phyloP scores from a whole-genome alignment of 2,113 vertebrate genomes.

The Bambusicola thoracicus region DNA sequence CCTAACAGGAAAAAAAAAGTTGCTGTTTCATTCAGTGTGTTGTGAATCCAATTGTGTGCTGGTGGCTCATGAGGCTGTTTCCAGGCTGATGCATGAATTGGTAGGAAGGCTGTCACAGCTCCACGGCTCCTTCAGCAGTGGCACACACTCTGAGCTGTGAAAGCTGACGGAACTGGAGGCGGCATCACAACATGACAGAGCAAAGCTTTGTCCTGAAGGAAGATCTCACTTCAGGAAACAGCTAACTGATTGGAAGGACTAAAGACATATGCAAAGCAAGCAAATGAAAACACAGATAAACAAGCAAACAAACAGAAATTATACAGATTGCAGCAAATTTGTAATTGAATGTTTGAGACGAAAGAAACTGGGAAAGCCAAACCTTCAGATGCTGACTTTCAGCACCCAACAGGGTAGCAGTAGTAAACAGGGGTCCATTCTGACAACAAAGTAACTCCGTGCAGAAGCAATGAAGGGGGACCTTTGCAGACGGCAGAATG shows the following conservation, averaged over 20 bases:
- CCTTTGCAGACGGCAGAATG: neutral
- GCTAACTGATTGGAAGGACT: neutral
- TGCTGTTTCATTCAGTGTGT: neutral
- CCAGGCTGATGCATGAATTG: slow-evolving; percentile 8
- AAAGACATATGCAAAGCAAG: neutral
- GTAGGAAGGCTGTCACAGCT: slow-evolving; percentile 42
- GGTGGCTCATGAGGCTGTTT: neutral
- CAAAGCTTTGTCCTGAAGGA: neutral
- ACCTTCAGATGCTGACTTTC: neutral
- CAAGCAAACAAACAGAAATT: neutral
- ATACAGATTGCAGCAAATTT: neutral
- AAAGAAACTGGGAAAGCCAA: neutral
- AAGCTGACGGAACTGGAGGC: slow-evolving; percentile 11
- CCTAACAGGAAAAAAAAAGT: neutral
- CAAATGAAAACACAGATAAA: neutral
- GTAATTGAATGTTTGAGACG: neutral
- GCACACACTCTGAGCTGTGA: neutral
- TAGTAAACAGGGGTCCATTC: neutral
- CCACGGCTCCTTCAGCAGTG: neutral
- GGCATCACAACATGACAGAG: neutral
- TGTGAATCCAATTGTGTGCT: slow-evolving; percentile 1
- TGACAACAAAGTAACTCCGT: neutral
- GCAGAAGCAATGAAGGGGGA: neutral
- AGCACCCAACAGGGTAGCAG: neutral
- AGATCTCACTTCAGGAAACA: neutral